Conservation (phyloP, 1,140 invertebrate species). For the Eupristina koningsbergeri region DNA sequence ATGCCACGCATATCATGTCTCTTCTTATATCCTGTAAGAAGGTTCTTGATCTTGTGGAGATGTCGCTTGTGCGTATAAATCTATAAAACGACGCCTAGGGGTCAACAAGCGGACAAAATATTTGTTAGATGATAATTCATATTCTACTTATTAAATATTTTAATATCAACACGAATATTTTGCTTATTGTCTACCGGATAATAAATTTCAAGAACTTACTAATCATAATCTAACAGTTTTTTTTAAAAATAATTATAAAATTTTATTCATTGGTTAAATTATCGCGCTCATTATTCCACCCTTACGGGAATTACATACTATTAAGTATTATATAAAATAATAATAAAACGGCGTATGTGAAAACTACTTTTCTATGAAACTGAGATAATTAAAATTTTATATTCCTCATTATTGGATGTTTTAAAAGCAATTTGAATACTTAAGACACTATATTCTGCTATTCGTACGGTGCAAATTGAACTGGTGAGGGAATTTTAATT, state of each 20-base stretch:
- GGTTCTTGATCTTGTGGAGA: neutral
- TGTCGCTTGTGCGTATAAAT: neutral
- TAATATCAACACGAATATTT: conserved; percentile 37
- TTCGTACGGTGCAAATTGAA: conserved; percentile 17
- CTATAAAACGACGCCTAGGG: neutral
- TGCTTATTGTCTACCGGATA: neutral
- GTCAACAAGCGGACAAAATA: neutral
- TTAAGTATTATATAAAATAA: conserved; percentile 12
- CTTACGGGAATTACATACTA: neutral
- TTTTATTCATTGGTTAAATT: conserved; percentile 21
- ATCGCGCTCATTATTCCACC: neutral
- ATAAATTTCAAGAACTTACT: neutral
- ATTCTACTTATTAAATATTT: conserved; percentile 46
- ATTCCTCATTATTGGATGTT: conserved; percentile 16
- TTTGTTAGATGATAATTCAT: conserved; percentile 20
- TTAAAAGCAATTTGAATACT: conserved; percentile 9
- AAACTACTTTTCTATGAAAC: conserved; percentile 17
- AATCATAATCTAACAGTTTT: neutral
- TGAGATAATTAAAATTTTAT: conserved; percentile 31
- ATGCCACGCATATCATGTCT: neutral
- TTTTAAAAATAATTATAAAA: neutral
- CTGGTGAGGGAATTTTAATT: conserved; percentile 17
- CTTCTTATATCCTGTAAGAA: neutral
- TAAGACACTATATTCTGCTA: conserved; percentile 15
- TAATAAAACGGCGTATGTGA: conserved; percentile 20